Evolutionary conservation across 1,140 invertebrate species (phyloP).

Genomic region (Bursaphelenchus mucronatus): DNA sequence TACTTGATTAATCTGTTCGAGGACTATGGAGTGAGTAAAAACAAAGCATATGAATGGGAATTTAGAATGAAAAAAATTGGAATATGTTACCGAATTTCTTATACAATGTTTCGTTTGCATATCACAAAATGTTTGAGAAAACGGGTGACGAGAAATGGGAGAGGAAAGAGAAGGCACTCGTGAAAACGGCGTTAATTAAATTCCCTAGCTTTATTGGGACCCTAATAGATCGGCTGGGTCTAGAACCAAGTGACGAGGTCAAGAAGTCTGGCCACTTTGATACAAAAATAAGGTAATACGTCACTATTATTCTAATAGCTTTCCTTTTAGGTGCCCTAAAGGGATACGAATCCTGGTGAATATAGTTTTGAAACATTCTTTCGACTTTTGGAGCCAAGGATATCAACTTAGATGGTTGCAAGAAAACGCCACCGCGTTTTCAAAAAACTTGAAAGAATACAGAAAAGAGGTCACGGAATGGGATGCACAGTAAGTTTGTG

Average conservation of each 20-base stretch:
- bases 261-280: no score
- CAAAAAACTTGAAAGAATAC: conserved; percentile 28
- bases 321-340: conserved; percentile 37
- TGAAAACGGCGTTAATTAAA: conserved; percentile 29
- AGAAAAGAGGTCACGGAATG: conserved; percentile 37
- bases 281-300: conserved; percentile 23
- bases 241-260: no score
- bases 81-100: conserved; percentile 45
- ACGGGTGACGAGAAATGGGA: conserved; percentile 22
- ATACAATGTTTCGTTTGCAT: conserved; percentile 39
- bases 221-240: no score
- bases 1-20: conserved; percentile 37
- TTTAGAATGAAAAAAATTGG: conserved; percentile 34
- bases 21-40: conserved; percentile 24
- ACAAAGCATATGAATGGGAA: conserved; percentile 5
- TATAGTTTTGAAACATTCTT: conserved; percentile 37
- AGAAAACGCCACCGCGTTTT: conserved; percentile 32
- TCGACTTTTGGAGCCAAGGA: conserved; percentile 31
- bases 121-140: conserved; percentile 30
- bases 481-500: conserved; percentile 22
- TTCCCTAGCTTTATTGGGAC: conserved; percentile 35
- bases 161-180: conserved; percentile 8
- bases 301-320: background rate
- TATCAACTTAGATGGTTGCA: conserved; percentile 35
- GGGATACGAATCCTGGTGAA: conserved; percentile 28